Evolutionary conservation across 2,888 invertebrate species (phyloP), one percentile per base, ranked within the genome.

Genomic region (Cephus spinipes): DNA sequence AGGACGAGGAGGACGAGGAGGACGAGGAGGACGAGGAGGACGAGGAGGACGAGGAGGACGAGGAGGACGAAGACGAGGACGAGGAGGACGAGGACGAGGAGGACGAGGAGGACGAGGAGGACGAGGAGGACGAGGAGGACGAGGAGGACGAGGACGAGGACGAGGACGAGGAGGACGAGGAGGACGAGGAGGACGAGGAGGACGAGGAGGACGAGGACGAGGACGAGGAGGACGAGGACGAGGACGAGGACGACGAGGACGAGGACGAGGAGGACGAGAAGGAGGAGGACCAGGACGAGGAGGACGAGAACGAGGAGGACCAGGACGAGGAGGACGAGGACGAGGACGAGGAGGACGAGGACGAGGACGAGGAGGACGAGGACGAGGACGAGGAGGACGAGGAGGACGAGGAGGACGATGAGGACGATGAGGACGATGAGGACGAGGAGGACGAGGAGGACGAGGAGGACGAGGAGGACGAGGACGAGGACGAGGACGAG

Each of bases 151-250:
- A 68, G 68, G 68, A 68, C 68, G 68, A 68, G 68, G 68, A 68
- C 68, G 23, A 68, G 68, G 68, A 68, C 68, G 68, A 68, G 12
- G 68, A 68, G 68, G 68, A 68, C 68, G 68, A 68, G 12, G 68
- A 68, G 77, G 73, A 35, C 68, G 68, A 68, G 68, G 68, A 68
- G 12, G 68, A 68, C 12, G 15, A 69, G 31, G 75, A 69, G 35
- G 69, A 34, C 31, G 75, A 69, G 75, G 69, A 34, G 40, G 75
- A 75, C 69, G 69, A 36, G 23, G 68, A 68, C 68, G 68, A 68
- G 12, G 68, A 68, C 68, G 68, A 68, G 68, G 23, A 68, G 12
- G 68, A 68, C 68, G 68, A 68, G 12, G 68, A 68, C 12, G 68
- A 68, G 68, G 68, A 68, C 68, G 68, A 68, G 68, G 68, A 68